A percentile compares a stretch with the other conserved stretches of the same genome.
Conservation (phyloP, 2,113 vertebrate species). For the Galeopterus variegatus region DNA sequence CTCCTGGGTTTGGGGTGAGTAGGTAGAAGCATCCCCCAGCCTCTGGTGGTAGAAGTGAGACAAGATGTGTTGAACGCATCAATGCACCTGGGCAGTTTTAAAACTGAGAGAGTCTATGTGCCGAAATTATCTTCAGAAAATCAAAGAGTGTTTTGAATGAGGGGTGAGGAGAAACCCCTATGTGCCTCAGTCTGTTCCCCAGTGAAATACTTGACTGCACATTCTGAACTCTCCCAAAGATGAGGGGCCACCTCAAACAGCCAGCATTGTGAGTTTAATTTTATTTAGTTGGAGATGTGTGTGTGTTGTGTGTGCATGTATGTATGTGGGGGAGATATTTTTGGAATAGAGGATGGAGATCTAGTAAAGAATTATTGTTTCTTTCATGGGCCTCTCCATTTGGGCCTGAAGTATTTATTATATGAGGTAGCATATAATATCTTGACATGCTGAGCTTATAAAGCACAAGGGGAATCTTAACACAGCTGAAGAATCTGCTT, state of each 20-base stretch:
- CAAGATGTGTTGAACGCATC: conserved; percentile 66
- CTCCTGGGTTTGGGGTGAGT: too few species aligned
- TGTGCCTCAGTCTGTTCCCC: conserved; percentile 60
- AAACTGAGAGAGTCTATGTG: neutral
- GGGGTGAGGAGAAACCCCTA: neutral
- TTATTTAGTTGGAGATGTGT: neutral
- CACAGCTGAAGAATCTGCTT: neutral
- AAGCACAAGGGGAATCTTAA: too few species aligned
- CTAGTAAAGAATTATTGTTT: neutral
- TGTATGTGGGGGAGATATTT: neutral
- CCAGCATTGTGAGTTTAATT: conserved; percentile 53
- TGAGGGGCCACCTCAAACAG: conserved; percentile 75
- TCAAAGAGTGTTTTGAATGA: neutral
- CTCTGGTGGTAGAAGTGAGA: neutral
- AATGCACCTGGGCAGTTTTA: conserved; percentile 66
- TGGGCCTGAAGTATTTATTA: neutral
- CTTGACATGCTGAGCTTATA: neutral
- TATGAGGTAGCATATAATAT: neutral
- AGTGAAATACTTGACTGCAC: conserved; percentile 56
- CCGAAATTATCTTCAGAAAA: conserved; percentile 60
- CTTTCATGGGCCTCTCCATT: neutral
- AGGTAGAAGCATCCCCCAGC: neutral
- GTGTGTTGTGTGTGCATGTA: too few species aligned
- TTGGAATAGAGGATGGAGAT: neutral
- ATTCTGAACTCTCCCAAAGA: conserved; percentile 64